Evolutionary conservation across 2,797 vertebrate species (phyloP).

Genomic region (Chrosomus eos): DNA sequence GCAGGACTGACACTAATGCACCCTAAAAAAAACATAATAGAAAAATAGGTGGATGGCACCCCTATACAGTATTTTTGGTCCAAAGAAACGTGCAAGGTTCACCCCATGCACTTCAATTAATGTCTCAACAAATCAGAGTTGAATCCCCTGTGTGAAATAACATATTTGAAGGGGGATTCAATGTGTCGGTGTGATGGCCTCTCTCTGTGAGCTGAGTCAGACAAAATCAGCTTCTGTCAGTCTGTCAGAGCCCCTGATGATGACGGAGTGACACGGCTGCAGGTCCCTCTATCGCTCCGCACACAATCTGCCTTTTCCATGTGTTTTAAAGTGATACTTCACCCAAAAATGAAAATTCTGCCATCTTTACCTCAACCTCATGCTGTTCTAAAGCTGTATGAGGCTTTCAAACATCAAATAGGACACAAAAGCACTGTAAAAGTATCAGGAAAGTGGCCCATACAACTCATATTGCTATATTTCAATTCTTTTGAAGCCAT

Average conservation of each 20-base stretch:
- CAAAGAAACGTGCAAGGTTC: slow-evolving; percentile 3
- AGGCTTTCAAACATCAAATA: background rate
- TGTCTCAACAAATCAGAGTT: slow-evolving; percentile 22
- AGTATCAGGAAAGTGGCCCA: background rate
- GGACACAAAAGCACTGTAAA: background rate
- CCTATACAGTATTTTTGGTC: background rate
- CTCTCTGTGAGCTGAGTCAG: slow-evolving; percentile 66
- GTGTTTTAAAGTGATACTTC: slow-evolving; percentile 33
- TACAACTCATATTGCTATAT: background rate
- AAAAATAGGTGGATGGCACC: background rate
- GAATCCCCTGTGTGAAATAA: slow-evolving; percentile 55
- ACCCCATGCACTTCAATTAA: slow-evolving; percentile 11
- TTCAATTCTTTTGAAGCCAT: background rate
- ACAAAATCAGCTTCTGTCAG: slow-evolving; percentile 65
- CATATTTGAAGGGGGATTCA: slow-evolving; percentile 58
- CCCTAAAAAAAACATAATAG: background rate
- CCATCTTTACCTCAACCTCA: background rate
- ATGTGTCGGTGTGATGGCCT: slow-evolving; percentile 33
- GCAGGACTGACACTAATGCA: background rate
- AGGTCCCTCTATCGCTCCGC: slow-evolving; percentile 51
- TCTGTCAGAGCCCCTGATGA: slow-evolving; percentile 72
- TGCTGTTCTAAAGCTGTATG: background rate
- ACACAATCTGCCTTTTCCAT: slow-evolving; percentile 56
- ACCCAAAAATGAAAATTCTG: background rate
- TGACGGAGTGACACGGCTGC: slow-evolving; percentile 68